These are phyloP conservation scores for Lepus oiostolus DNA, from an alignment of 2,797 vertebrate genomes.

Conservation along the genomic window DNA sequence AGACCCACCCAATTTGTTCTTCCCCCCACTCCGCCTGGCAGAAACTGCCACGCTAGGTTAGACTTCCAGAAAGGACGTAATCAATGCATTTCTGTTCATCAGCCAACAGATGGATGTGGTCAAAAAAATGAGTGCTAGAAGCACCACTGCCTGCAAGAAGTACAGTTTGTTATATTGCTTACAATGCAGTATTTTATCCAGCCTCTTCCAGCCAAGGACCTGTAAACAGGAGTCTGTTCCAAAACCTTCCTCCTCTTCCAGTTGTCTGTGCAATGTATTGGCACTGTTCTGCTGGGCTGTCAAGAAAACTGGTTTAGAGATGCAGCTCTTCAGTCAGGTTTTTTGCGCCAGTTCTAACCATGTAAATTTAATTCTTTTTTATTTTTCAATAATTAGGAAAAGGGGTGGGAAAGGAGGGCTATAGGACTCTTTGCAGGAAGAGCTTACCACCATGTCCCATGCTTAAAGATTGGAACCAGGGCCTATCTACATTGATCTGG, in stretches of 20 bases:
- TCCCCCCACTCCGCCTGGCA: constrained; percentile 73
- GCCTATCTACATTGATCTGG: constrained; percentile 66
- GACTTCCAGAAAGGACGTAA: constrained; percentile 85
- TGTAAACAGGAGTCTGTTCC: constrained; percentile 92
- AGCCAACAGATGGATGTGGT: constrained; percentile 87
- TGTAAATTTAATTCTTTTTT: constrained; percentile 76
- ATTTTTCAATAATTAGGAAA: constrained; percentile 67
- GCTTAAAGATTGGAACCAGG: constrained; percentile 66
- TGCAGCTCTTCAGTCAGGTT: constrained; percentile 89
- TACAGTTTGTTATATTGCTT: constrained; percentile 93
- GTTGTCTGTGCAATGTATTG: constrained; percentile 91
- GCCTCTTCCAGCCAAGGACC: constrained; percentile 92
- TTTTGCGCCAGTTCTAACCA: constrained; percentile 88
- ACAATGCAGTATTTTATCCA: constrained; percentile 93
- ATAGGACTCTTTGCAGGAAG: constrained; percentile 81
- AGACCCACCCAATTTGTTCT: constrained; percentile 77
- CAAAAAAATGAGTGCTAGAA: constrained; percentile 86
- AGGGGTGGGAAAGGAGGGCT: constrained; percentile 70
- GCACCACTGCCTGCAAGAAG: constrained; percentile 90
- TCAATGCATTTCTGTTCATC: constrained; percentile 87
- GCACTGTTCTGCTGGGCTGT: constrained; percentile 91
- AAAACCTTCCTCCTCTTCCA: constrained; percentile 93
- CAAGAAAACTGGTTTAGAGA: constrained; percentile 92
- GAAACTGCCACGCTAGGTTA: constrained; percentile 80
- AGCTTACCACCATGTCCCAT: constrained; percentile 77